phyloP scores from a whole-genome alignment of 2,797 vertebrate genomes.

The Caiman crocodilus region DNA sequence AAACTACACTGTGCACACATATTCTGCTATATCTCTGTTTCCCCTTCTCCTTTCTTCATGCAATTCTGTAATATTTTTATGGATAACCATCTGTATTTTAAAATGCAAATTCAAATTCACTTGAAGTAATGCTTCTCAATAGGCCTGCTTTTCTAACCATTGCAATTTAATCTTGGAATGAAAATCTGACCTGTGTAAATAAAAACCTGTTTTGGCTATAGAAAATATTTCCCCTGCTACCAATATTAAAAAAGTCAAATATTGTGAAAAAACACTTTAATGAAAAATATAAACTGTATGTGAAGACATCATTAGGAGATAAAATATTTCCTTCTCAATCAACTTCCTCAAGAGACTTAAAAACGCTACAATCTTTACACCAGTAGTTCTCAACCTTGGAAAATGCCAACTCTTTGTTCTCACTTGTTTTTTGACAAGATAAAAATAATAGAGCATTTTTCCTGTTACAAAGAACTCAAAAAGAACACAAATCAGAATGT shows the following conservation, averaged over 20 bases:
- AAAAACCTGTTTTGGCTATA: neutral
- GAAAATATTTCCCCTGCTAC: neutral
- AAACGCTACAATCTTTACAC: neutral
- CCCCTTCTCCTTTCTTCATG: neutral
- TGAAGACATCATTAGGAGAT: neutral
- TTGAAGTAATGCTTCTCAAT: neutral
- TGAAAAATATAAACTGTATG: conserved; percentile 30
- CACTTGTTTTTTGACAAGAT: too few species aligned
- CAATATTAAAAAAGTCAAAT: conserved; percentile 3
- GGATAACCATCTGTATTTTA: conserved; percentile 36
- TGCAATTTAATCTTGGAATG: conserved; percentile 31
- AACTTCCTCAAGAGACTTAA: conserved; percentile 12
- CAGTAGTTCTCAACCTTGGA: neutral
- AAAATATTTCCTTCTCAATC: neutral
- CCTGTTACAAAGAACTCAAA: too few species aligned
- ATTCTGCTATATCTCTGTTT: neutral
- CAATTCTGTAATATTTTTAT: conserved; percentile 24
- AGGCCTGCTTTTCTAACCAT: conserved; percentile 17
- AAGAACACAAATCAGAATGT: too few species aligned
- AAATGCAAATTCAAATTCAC: conserved; percentile 53
- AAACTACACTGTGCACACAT: neutral
- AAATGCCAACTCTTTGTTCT: too few species aligned
- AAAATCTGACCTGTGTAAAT: conserved; percentile 7
- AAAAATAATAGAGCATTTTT: too few species aligned
- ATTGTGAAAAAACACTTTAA: conserved; percentile 3